A percentile compares a stretch with the other conserved stretches of the same genome.
Conservation (phyloP, 2,113 vertebrate species). For the Stigmatopora nigra region DNA sequence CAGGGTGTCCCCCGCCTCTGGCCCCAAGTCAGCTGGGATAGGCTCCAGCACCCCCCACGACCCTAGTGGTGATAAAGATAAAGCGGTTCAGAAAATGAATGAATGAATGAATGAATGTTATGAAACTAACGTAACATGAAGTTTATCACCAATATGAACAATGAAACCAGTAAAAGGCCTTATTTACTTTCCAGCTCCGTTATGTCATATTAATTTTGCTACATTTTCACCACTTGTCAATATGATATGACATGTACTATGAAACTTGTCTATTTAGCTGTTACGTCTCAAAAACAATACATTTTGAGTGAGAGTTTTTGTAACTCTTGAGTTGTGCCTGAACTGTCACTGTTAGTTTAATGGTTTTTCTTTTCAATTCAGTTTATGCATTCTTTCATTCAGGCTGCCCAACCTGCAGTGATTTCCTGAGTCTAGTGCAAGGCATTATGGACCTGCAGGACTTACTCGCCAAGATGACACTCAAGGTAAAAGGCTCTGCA, state of each 20-base stretch:
- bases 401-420: constrained; percentile 97
- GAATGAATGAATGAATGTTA: neutral
- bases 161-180: neutral
- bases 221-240: constrained; percentile 40
- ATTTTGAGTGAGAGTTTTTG: constrained; percentile 19
- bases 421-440: constrained; percentile 95
- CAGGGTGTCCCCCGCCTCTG: too few species aligned
- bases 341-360: neutral
- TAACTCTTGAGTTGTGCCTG: constrained; percentile 6
- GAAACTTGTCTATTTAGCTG: constrained; percentile 36
- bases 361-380: constrained; percentile 3
- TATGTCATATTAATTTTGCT: constrained; percentile 25
- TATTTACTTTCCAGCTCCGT: neutral
- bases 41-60: too few species aligned
- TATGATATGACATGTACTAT: constrained; percentile 55
- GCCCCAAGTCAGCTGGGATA: too few species aligned
- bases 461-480: constrained; percentile 93
- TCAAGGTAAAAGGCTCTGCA: constrained; percentile 75
- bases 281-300: constrained; percentile 1
- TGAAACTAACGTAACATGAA: constrained; percentile 11
- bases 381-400: constrained; percentile 28
- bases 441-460: constrained; percentile 99
- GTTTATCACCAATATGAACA: neutral
- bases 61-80: too few species aligned
- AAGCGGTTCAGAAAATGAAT: too few species aligned